phyloP scores from a whole-genome alignment of 2,113 vertebrate genomes.

The Entomyzon cyanotis region DNA sequence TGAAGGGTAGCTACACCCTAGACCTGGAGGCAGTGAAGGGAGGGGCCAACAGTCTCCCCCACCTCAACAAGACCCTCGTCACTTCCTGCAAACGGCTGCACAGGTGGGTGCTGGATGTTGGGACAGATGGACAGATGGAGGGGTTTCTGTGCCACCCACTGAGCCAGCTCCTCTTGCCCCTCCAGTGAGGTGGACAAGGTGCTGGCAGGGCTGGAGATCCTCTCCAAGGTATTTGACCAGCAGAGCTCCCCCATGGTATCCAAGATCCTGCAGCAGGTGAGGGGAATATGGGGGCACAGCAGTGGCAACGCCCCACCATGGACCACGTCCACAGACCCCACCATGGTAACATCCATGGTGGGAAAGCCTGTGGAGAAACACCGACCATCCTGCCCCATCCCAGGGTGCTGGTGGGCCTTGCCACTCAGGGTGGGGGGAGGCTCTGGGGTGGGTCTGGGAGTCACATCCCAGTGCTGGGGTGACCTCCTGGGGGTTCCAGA shows the following conservation, averaged over 20 bases:
- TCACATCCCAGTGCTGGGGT: neutral
- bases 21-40: slow-evolving; percentile 91
- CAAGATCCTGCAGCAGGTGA: slow-evolving; percentile 92
- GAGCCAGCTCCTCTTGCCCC: neutral
- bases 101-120: slow-evolving; percentile 60
- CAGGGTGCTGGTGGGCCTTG: neutral
- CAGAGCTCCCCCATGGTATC: slow-evolving; percentile 91
- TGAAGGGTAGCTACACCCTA: slow-evolving; percentile 92
- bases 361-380: neutral
- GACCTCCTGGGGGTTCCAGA: slow-evolving; percentile 60
- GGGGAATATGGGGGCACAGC: neutral
- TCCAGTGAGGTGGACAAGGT: slow-evolving; percentile 94
- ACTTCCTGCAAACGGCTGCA: slow-evolving; percentile 91
- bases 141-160: neutral
- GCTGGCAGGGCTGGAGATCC: slow-evolving; percentile 89
- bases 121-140: neutral
- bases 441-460: neutral
- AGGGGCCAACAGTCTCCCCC: slow-evolving; percentile 86
- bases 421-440: neutral
- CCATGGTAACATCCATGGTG: neutral
- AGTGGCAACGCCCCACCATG: neutral
- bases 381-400: neutral
- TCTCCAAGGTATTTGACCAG: slow-evolving; percentile 96
- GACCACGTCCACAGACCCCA: neutral
- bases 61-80: slow-evolving; percentile 91